These are phyloP conservation scores for Hyphantria cunea DNA, from an alignment of 1,140 invertebrate species.

Conservation along the genomic window DNA sequence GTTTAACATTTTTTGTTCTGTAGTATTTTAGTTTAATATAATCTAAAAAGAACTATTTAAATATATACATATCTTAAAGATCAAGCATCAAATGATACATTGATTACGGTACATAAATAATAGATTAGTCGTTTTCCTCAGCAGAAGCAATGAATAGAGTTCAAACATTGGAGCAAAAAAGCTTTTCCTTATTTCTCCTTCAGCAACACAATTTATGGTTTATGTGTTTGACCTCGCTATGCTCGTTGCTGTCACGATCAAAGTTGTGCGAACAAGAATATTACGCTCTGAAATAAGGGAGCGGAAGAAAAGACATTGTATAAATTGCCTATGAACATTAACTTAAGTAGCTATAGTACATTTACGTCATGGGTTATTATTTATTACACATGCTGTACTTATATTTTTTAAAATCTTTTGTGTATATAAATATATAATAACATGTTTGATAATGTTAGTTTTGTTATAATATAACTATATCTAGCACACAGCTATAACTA, in stretches of 20 bases:
- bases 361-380: conserved; percentile 14
- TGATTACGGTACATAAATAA: conserved; percentile 15
- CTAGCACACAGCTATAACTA: too few species aligned
- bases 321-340: conserved; percentile 33
- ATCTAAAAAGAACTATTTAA: too few species aligned
- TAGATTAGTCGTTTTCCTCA: conserved; percentile 48
- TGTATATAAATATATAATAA: not conserved
- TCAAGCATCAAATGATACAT: not conserved
- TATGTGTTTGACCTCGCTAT: conserved; percentile 73
- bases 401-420: not conserved
- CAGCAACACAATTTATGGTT: conserved; percentile 69
- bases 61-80: too few species aligned
- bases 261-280: conserved; percentile 57
- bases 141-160: conserved; percentile 58
- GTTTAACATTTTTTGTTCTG: too few species aligned
- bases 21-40: too few species aligned
- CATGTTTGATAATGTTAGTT: not conserved
- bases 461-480: too few species aligned
- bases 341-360: conserved; percentile 6
- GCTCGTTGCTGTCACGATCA: conserved; percentile 58
- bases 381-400: conserved; percentile 1
- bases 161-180: conserved; percentile 59
- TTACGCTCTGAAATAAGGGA: conserved; percentile 43
- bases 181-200: conserved; percentile 59
- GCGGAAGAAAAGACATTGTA: conserved; percentile 34